Evolutionary conservation across 2,888 invertebrate species (phyloP), one percentile per base, ranked within the genome.

Genomic region (Rhaphigaster nebulosa): DNA sequence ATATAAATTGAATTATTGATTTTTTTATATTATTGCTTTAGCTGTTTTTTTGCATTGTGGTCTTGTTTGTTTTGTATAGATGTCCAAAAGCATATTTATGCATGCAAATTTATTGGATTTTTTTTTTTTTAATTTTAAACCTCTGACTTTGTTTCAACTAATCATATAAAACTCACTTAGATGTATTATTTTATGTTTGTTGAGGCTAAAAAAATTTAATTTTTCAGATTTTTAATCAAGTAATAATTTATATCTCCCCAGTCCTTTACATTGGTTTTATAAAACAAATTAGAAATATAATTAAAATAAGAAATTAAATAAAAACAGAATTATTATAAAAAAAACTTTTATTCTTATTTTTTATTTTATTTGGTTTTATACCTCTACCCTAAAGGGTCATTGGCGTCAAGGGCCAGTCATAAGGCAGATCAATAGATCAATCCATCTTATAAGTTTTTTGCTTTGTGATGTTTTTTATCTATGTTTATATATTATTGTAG

Each of bases 41-140:
- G n/a, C 2, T 84, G 45, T 80, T 38, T n/a, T n/a, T n/a, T 80
- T 45, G 45, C 80, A 80, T 80, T 80, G 41, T 80, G 80, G 26
- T n/a, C n/a, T 84, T n/a, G 84, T 84, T n/a, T 84, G 26, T 45
- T 84, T n/a, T 84, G 26, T 84, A n/a, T 84, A n/a, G n/a, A 50
- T 84, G 84, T 84, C 50, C 15, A 45, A 45, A 23, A 45, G 70
- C 5, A 45, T 45, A 18, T 84, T 84, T n/a, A n/a, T 45, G 84
- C 84, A 84, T 84, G 84, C 84, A 45, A 1, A 65, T 65, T 15
- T 29, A 29, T 38, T 70, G 15, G 3, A 6, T 38, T 76, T 38
- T 23, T 76, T 34, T 18, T 76, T 70, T 6, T 15, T 29, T 20
- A 20, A 29, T 29, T 65, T 29, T 10, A 60, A n/a, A 8, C 29